Base-by-base conservation (phyloP, 2,888 invertebrate species). In the Temnothorax unifasciatus region DNA sequence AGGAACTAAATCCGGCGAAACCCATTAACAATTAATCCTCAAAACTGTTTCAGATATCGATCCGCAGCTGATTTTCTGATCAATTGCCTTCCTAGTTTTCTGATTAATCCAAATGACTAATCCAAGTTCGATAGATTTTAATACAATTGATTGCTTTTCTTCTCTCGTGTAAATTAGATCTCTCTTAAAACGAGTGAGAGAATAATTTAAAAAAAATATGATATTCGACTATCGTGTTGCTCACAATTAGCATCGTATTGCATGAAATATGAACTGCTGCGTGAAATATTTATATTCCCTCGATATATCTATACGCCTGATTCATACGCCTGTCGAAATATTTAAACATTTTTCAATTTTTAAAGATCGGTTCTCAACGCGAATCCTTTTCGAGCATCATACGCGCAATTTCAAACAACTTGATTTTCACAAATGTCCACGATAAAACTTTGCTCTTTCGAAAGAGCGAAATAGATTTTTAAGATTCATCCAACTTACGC, bases 21-120 rank as follows among this genome's bases (percentile, higher is more conserved):
- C 38, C 38, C 79, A 59, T 73, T 38, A 68, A 77, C 68, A 18
- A 61, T 71, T 47, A 73, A 81, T 71, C 59, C 79, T 81, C 79
- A 4, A 15, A n/a, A 50, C 41, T 44, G 29, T 77, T 77, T 44
- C 29, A 25, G 2, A 82, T 25, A 41, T 61, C n/a, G n/a, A 76
- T 69, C 15, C 25, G 9, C 25, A 52, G 18, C 34, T 4, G 15
- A 47, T 3, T 52, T 52, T n/a, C 13, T 41, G 18, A 13, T 63
- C 29, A 18, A 59, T 44, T 18, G 0, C 15, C 52, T 38, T 52
- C 2, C 13, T n/a, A 3, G 25, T 6, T n/a, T 66, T 54, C 13
- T 29, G n/a, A 8, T n/a, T 38, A 63, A 21, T 8, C 15, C 15
- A 75, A 44, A 3, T 29, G 47, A 44, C 29, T 47, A 41, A 29